phyloP scores from a whole-genome alignment of 2,797 vertebrate species.

The Anomalospiza imberbis region DNA sequence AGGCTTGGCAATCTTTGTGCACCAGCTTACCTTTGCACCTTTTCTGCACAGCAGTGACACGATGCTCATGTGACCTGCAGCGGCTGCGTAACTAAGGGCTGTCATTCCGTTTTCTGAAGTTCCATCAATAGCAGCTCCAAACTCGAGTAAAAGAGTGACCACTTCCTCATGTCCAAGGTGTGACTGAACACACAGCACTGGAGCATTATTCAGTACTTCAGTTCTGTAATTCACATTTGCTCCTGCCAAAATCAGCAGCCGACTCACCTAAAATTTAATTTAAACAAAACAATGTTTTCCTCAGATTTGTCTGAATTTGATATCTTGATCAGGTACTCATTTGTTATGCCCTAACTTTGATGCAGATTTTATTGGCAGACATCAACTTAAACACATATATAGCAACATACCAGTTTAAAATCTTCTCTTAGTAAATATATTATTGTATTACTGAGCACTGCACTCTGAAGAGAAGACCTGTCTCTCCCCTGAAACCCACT shows the following conservation, averaged over 20 bases:
- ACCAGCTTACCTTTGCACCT: conserved; percentile 84
- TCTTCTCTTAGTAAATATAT: not conserved
- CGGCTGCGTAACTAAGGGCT: conserved; percentile 88
- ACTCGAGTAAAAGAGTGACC: conserved; percentile 87
- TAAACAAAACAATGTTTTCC: not conserved
- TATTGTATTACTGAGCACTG: not conserved
- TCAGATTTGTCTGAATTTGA: not conserved
- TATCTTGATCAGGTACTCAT: not conserved
- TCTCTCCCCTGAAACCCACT: not conserved
- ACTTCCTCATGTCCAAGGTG: conserved; percentile 96
- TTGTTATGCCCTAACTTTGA: not conserved
- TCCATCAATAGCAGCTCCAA: conserved; percentile 87
- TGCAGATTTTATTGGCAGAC: not conserved
- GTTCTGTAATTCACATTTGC: conserved; percentile 97
- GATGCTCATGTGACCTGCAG: conserved; percentile 87
- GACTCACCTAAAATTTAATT: conserved; percentile 86
- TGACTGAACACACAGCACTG: conserved; percentile 91
- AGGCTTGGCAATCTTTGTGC: not conserved
- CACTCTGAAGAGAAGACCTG: not conserved
- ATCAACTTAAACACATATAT: not conserved
- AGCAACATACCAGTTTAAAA: not conserved
- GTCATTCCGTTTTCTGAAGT: conserved; percentile 90
- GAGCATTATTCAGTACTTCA: conserved; percentile 93
- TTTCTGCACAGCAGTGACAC: conserved; percentile 86
- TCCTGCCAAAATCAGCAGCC: conserved; percentile 92